phyloP scores from a whole-genome alignment of 2,797 vertebrate species.

The Echeneis naucrates region DNA sequence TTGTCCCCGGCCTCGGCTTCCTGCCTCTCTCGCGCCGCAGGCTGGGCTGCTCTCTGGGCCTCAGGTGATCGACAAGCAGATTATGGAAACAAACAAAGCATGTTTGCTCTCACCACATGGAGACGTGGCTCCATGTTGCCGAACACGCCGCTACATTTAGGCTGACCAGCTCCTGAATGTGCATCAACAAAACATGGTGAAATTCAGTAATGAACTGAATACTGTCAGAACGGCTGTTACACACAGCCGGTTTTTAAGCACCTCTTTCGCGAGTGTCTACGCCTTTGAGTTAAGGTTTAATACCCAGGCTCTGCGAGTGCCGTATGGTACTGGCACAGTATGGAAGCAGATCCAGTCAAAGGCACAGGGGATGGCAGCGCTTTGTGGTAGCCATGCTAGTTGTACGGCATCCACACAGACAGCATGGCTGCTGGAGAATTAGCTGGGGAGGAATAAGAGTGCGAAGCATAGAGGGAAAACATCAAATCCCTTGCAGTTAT shows the following conservation, averaged over 20 bases:
- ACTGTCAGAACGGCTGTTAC: conserved; percentile 20
- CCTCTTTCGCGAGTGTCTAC: conserved; percentile 31
- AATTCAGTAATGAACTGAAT: conserved; percentile 29
- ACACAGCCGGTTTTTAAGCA: conserved; percentile 24
- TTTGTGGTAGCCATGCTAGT: conserved; percentile 77
- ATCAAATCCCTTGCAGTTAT: conserved; percentile 84
- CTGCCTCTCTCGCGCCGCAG: conserved; percentile 68
- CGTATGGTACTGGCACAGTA: conserved; percentile 76
- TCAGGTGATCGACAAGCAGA: conserved; percentile 82
- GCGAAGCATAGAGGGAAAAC: conserved; percentile 78
- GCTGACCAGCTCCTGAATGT: conserved; percentile 32
- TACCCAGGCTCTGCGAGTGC: conserved; percentile 51
- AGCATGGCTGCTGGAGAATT: conserved; percentile 78
- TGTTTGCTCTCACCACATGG: conserved; percentile 77
- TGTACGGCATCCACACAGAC: conserved; percentile 70
- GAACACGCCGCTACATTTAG: conserved; percentile 32
- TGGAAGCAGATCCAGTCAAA: conserved; percentile 75
- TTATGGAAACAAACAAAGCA: conserved; percentile 83
- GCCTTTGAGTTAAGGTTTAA: conserved; percentile 66
- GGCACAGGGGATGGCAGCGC: conserved; percentile 63
- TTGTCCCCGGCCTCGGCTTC: conserved; percentile 73
- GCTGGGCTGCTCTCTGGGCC: conserved; percentile 59
- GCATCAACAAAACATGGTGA: conserved; percentile 46
- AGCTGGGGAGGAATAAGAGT: conserved; percentile 77
- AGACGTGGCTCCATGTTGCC: conserved; percentile 56